Conservation (phyloP, 2,888 invertebrate genomes). For the Gibbula magus region DNA sequence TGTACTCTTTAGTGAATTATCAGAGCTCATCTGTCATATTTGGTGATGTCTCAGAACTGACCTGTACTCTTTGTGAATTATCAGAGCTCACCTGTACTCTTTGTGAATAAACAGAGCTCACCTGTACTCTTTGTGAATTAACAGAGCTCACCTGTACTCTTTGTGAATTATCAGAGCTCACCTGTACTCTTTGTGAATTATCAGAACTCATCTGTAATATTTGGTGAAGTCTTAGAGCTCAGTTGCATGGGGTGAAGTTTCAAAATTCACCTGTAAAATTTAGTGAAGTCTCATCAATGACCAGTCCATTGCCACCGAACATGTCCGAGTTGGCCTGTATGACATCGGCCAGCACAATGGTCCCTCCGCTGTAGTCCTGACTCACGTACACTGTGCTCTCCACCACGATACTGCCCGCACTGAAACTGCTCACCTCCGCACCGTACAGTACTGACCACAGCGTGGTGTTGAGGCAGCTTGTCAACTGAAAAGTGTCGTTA, state of each 20-base stretch:
- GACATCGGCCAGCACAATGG: slow-evolving; percentile 18
- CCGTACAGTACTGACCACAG: not conserved
- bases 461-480: not conserved
- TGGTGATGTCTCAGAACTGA: too few species aligned
- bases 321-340: slow-evolving; percentile 21
- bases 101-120: too few species aligned
- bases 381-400: slow-evolving; percentile 32
- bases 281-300: not conserved
- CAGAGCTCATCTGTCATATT: too few species aligned
- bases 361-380: slow-evolving; percentile 1
- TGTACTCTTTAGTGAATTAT: too few species aligned
- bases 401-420: slow-evolving; percentile 32
- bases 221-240: not conserved
- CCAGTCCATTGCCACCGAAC: not conserved
- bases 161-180: too few species aligned
- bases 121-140: too few species aligned
- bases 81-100: too few species aligned
- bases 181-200: too few species aligned
- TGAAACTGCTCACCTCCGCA: not conserved
- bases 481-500: not conserved
- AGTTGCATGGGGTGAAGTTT: not conserved
- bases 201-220: too few species aligned
- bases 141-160: too few species aligned
- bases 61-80: too few species aligned
- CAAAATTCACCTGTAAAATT: too few species aligned